A percentile compares a stretch with the other conserved stretches of the same genome.
Evolutionary conservation across 2,888 invertebrate genomes (phyloP).

Genomic region (Tenthredo scrophulariae): DNA sequence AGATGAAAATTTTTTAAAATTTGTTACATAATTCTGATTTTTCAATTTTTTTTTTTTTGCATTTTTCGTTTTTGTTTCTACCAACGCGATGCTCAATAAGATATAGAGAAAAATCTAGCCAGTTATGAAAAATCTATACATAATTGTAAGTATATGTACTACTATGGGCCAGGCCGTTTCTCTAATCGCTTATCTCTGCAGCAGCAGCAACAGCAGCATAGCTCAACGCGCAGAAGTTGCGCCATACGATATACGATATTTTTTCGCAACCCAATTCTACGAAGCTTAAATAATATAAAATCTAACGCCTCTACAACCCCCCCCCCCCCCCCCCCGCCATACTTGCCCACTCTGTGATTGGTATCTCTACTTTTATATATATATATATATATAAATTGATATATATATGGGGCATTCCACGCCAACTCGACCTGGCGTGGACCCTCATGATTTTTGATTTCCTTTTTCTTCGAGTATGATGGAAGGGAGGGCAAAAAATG

Average conservation of each 20-base stretch:
- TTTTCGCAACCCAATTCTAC: not conserved
- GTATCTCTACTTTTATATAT: not conserved
- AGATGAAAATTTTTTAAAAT: not conserved
- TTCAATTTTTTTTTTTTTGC: too few relatives aligned
- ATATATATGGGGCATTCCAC: too few relatives aligned
- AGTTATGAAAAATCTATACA: not conserved
- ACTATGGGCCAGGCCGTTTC: not conserved
- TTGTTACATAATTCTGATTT: too few relatives aligned
- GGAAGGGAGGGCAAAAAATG: too few relatives aligned
- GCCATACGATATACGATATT: constrained; percentile 2
- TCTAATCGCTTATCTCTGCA: constrained; percentile 42
- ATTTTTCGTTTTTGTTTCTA: not conserved
- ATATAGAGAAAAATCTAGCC: not conserved
- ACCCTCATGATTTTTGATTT: too few relatives aligned
- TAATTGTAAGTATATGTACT: not conserved
- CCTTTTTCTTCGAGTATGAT: too few relatives aligned
- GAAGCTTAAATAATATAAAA: constrained; percentile 4
- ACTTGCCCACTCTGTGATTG: not conserved
- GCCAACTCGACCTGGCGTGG: too few relatives aligned
- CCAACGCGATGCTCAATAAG: too few relatives aligned
- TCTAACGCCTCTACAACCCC: not conserved
- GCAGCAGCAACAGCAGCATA: not conserved
- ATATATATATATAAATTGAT: not conserved
- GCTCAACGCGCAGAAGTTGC: not conserved
- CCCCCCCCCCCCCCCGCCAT: not conserved